Evolutionary conservation across 2,888 invertebrate species (phyloP).

Genomic region (Oasisia sp.): DNA sequence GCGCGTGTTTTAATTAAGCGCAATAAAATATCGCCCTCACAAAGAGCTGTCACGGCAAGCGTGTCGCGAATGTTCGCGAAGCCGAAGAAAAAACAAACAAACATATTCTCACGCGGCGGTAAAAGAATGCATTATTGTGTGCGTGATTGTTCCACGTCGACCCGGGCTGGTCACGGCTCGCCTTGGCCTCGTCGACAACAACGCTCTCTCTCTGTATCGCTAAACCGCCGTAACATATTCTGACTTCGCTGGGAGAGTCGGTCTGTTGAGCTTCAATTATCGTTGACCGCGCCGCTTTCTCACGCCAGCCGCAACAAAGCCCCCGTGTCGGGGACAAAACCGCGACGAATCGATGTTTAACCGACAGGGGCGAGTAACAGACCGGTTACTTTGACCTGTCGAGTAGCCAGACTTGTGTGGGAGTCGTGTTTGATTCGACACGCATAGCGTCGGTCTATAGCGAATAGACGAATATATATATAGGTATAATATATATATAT

Average conservation of each 20-base stretch:
- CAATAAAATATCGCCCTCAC: not conserved
- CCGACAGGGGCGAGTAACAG: not conserved
- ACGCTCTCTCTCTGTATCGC: not conserved
- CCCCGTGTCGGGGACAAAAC: not conserved
- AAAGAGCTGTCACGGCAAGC: not conserved
- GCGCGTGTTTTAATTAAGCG: not conserved
- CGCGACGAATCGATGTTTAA: not conserved
- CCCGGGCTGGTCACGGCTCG: not conserved
- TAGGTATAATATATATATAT: too few relatives aligned
- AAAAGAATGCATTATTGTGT: conserved; percentile 10
- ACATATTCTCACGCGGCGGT: not conserved
- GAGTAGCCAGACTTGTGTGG: not conserved
- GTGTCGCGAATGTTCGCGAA: not conserved
- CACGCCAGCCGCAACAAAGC: not conserved
- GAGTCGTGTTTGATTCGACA: not conserved
- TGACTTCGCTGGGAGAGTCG: not conserved
- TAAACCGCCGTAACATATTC: conserved; percentile 6
- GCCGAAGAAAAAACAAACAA: not conserved
- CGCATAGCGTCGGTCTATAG: too few relatives aligned
- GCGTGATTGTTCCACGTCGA: not conserved
- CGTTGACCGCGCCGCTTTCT: not conserved
- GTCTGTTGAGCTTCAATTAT: not conserved
- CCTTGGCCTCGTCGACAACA: not conserved
- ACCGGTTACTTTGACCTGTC: not conserved
- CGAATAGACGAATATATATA: too few relatives aligned